Base-by-base conservation (phyloP, 2,797 vertebrate species). In the Gallinago nigripennis region DNA sequence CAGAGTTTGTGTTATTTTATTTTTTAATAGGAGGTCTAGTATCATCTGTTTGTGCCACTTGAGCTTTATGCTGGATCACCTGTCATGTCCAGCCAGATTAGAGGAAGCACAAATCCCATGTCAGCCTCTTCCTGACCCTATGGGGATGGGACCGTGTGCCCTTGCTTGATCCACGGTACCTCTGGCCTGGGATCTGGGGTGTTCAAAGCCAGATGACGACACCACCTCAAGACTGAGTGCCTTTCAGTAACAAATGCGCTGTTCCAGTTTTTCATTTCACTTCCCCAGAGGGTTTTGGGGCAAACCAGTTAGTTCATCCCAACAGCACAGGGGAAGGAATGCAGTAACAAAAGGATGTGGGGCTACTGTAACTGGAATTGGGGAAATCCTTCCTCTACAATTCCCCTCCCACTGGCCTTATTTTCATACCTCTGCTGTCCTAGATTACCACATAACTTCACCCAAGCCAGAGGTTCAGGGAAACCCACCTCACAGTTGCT, bases 151-250 rank as follows among this genome's bases (percentile, higher is more conserved):
- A 81, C 23, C 2, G 0, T 2, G 0, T 24, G 72, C 18, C n/a
- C 17, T 82, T 73, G 60, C 21, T 72, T 73, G 48, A 93, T 48
- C 30, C 68, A 17, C 2, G 0, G 80, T 57, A 60, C 37, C 50
- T 86, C 50, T 88, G 61, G 39, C 35, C 48, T 53, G 54, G 51
- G 31, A 70, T 60, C 48, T 63, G 45, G 24, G 3, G 1, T 2
- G 18, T 64, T 83, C 66, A 76, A 9, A 0, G 0, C 25, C 57
- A 64, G 61, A 48, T 86, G 45, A 65, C 1, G 4, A 12, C 58
- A 82, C 18, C 27, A 8, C 13, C 30, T 83, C 33, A 27, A 78
- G 53, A 33, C 16, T 24, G 30, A 78, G 12, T 41, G 56, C 10
- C 57, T 57, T 69, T 90, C 50, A 78, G 53, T 54, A 68, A 53